Base-by-base conservation (phyloP, 2,113 vertebrate genomes). In the Glaucidium brasilianum region DNA sequence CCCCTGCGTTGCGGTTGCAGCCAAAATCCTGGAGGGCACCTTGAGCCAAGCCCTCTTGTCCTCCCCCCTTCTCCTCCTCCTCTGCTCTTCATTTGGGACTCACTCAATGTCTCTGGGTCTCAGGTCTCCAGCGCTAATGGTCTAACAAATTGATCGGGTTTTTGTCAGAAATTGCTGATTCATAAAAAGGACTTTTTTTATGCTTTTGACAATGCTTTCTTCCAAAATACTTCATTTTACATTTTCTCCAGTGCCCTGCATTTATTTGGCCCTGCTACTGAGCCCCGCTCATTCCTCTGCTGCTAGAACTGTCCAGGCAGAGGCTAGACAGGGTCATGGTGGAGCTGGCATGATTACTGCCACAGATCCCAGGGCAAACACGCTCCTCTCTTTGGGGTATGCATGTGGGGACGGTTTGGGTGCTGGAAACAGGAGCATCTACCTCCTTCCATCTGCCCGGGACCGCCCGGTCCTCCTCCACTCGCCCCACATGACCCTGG, bases 1-100 rank as follows among this genome's bases (percentile, higher is more conserved):
- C 3, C 8, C 21, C 22, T 13, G n/a, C 0, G 0, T 8, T 11
- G 6, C 0, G 3, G 13, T 55, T 0, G 0, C 15, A 55, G 52
- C 16, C 34, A 30, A 62, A 79, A 56, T 35, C 53, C 41, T 0
- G 1, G 26, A 30, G 49, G 53, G 7, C 34, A 6, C 6, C 32
- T 77, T 1, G 7, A 85, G 32, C 49, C 39, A 45, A 72, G 22
- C 17, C 37, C 49, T 55, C 64, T 55, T 21, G 25, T 35, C 10
- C 50, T 23, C 32, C 45, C 69, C 10, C 34, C 64, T 52, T 7
- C 39, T 87, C 39, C 11, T 43, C 37, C 56, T 50, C n/a, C 35
- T 25, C 6, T 2, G 22, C 11, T 66, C 41, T 47, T 60, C 27
- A 3, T 50, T 37, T 20, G 29, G 21, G 62, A 30, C 62, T 72